Percentiles rank a stretch among this genome's conserved stretches.
Conservation (phyloP, 2,888 invertebrate species). For the Pomacea canaliculata region DNA sequence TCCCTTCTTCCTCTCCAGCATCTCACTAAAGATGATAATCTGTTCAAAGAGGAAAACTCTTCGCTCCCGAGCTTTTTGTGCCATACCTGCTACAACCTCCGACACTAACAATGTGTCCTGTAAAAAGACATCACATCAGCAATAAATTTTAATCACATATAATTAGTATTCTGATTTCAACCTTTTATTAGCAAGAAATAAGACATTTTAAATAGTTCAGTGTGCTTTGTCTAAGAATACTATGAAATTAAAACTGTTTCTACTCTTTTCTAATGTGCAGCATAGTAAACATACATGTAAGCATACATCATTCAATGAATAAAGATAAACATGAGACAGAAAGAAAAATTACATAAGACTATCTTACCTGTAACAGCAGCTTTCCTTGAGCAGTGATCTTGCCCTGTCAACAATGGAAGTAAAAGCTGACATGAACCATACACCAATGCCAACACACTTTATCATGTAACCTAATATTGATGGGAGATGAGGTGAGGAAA, state of each 20-base stretch:
- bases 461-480: background rate
- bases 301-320: too few species aligned
- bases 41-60: slow-evolving; percentile 99
- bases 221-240: too few species aligned
- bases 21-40: slow-evolving; percentile 91
- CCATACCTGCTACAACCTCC: slow-evolving; percentile 68
- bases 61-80: slow-evolving; percentile 82
- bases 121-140: background rate
- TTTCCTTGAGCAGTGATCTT: slow-evolving; percentile 98
- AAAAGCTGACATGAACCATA: background rate
- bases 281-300: too few species aligned
- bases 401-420: slow-evolving; percentile 76
- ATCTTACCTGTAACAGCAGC: slow-evolving; percentile 80
- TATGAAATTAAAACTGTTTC: too few species aligned
- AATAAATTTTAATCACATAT: background rate
- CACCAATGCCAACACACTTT: too few species aligned
- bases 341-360: too few species aligned
- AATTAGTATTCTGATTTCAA: background rate
- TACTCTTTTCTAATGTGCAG: too few species aligned
- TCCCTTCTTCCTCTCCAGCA: slow-evolving; percentile 88
- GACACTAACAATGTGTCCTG: slow-evolving; percentile 71
- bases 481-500: background rate
- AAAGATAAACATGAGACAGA: too few species aligned
- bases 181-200: too few species aligned
- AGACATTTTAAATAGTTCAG: too few species aligned